phyloP scores from a whole-genome alignment of 2,113 vertebrate species.

The Pionites leucogaster region DNA sequence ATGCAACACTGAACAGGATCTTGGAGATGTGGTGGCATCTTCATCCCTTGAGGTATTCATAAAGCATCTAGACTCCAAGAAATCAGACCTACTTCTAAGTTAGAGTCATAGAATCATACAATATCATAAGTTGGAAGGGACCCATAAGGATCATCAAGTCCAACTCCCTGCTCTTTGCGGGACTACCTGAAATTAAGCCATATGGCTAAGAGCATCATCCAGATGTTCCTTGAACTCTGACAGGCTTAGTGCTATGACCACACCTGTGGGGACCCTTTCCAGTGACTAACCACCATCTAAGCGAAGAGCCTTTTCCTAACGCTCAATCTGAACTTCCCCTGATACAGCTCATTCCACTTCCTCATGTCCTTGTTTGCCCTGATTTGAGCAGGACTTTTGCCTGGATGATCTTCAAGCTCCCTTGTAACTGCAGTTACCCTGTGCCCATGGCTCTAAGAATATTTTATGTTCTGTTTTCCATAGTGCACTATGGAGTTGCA shows the following conservation, averaged over 20 bases:
- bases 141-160: not conserved
- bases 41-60: not conserved
- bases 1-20: not conserved
- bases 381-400: not conserved
- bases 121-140: not conserved
- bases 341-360: not conserved
- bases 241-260: not conserved
- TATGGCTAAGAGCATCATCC: not conserved
- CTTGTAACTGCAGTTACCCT: not conserved
- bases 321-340: not conserved
- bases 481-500: not conserved
- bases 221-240: not conserved
- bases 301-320: not conserved
- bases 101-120: not conserved
- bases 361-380: not conserved
- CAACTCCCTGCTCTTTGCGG: not conserved
- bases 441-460: not conserved
- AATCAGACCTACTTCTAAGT: not conserved
- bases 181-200: not conserved
- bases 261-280: not conserved
- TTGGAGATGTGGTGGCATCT: not conserved
- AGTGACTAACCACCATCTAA: not conserved
- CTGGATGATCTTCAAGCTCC: not conserved
- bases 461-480: not conserved
- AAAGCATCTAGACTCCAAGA: not conserved